Percentiles rank a stretch among this genome's conserved stretches.
Conservation (phyloP, 2,888 invertebrate genomes). For the Bursaphelenchus okinawaensis region DNA sequence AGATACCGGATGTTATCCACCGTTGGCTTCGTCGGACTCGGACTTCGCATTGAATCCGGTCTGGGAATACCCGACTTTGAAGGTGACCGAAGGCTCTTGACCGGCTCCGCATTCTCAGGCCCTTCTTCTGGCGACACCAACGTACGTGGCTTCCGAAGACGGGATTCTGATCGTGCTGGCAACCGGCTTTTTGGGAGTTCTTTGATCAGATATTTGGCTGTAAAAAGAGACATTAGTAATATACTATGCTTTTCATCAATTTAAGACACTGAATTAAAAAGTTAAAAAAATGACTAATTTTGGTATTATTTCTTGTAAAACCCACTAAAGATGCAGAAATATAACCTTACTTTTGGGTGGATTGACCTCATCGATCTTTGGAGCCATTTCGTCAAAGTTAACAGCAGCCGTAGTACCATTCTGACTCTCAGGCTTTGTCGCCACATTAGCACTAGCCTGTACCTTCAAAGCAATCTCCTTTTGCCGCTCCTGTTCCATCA, state of each 20-base stretch:
- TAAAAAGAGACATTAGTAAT: slow-evolving; percentile 9
- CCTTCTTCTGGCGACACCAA: slow-evolving; percentile 14
- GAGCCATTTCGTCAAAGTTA: slow-evolving; percentile 20
- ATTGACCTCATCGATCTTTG: slow-evolving; percentile 43
- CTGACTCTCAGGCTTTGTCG: not conserved
- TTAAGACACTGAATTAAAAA: too few species aligned
- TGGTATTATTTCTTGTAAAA: too few species aligned
- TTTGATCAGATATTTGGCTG: slow-evolving; percentile 36
- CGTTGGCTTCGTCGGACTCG: slow-evolving; percentile 16
- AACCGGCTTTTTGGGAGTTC: slow-evolving; percentile 17
- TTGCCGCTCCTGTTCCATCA: slow-evolving; percentile 47
- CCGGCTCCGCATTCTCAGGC: slow-evolving; percentile 12
- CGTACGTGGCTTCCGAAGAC: slow-evolving; percentile 12
- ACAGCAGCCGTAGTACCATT: not conserved
- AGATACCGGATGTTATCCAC: slow-evolving; percentile 33
- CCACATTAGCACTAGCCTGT: not conserved
- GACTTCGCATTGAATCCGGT: not conserved
- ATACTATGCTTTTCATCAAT: slow-evolving; percentile 2
- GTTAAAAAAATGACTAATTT: too few species aligned
- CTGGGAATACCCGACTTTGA: slow-evolving; percentile 2
- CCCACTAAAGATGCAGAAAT: too few species aligned
- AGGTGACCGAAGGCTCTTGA: slow-evolving; percentile 10
- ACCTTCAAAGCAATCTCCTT: slow-evolving; percentile 12
- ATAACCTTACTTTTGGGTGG: slow-evolving; percentile 47
- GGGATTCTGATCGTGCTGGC: slow-evolving; percentile 7